Evolutionary conservation across 2,797 vertebrate genomes (phyloP), one percentile per base, ranked within the genome.

Genomic region (Rhynchonycteris naso): DNA sequence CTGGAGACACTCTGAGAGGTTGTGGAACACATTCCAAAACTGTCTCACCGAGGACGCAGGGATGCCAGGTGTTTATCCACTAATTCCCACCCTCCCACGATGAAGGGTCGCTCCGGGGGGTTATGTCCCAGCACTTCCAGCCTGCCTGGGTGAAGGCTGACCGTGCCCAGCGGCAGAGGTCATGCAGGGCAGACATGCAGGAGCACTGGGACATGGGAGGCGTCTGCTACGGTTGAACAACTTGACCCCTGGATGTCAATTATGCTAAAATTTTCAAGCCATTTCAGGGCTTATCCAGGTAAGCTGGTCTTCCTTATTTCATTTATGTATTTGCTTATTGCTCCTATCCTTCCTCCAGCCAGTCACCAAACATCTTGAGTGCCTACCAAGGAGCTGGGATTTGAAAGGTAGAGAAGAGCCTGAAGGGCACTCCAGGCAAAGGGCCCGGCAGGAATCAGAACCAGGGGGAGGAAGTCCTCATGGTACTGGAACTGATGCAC

Each of bases 221-320:
- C 21, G 28, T 9, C 43, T 26, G 74, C 43, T 33, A 19, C 0
- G 0, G 54, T 0, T 18, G 50, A 56, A 38, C 24, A 63, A 0
- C 4, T 12, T 2, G 11, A 87, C 14, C 59, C 52, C 33, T 59
- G 47, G 24, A n/a, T 50, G 43, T 75, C 1, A 3, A 12, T 12
- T 26, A 5, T 0, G 22, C 33, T n/a, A 11, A 50, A 35, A 59
- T 28, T 58, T 74, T 7, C 33, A 43, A 66, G 88, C 12, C 58
- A 21, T 54, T 33, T 54, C 30, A n/a, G 83, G 74, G 43, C 38
- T 63, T 76, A 18, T 30, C 21, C 33, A 69, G 52, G 28, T 21
- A 24, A 71, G 12, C 7, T 28, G 33, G 33, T 24, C n/a, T 68
- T 71, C 66, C 71, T 63, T 63, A 54, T 35, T 47, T n/a, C 14